Evolutionary conservation across 2,113 vertebrate species (phyloP).

Genomic region (Ovis aries): DNA sequence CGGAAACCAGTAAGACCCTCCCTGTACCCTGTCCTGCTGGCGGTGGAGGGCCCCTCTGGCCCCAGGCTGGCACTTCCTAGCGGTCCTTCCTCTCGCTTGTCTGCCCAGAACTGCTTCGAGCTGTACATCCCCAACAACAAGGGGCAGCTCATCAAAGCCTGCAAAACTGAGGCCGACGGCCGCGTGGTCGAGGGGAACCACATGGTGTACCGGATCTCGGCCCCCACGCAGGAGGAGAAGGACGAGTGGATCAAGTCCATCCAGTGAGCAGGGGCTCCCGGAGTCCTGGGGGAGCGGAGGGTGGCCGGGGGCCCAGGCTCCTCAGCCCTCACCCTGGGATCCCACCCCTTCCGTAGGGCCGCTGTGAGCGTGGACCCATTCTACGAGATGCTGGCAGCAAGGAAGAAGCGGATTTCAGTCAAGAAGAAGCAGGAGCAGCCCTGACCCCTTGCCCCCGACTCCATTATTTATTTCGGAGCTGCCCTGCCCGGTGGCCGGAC

Average conservation of each 20-base stretch:
- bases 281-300: neutral
- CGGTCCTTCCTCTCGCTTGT: accelerated
- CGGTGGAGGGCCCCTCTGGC: neutral
- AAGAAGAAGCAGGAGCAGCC: constrained; percentile 93
- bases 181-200: constrained; percentile 94
- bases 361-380: constrained; percentile 95
- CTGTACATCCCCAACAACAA: constrained; percentile 95
- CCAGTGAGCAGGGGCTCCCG: constrained; percentile 78
- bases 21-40: accelerated
- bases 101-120: constrained; percentile 91
- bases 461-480: constrained; percentile 59
- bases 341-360: constrained; percentile 76
- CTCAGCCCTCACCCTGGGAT: neutral
- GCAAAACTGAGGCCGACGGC: constrained; percentile 93
- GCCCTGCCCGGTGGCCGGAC: constrained; percentile 59
- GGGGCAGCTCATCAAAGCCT: constrained; percentile 94
- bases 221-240: constrained; percentile 94
- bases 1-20: constrained; percentile 75
- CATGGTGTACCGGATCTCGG: constrained; percentile 94
- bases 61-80: neutral
- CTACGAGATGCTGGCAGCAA: constrained; percentile 95
- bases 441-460: constrained; percentile 50
- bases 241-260: constrained; percentile 97
- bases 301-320: accelerated
- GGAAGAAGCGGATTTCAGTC: constrained; percentile 94